Conservation (phyloP, 2,888 invertebrate genomes). For the Netelia melanura region DNA sequence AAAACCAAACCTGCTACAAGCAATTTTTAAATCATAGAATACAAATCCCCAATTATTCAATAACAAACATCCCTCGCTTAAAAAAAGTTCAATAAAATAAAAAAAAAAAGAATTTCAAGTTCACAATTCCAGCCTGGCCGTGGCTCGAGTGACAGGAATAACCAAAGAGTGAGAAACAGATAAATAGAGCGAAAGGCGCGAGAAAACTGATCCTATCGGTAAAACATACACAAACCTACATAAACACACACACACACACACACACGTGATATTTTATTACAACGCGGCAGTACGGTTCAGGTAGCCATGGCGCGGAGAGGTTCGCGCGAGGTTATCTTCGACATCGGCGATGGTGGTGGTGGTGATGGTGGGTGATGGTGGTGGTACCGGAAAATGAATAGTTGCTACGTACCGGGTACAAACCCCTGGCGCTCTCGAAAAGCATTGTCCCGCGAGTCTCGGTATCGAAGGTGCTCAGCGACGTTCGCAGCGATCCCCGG, state of each 20-base stretch:
- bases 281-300: conserved; percentile 56
- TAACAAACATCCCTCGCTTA: too few species aligned
- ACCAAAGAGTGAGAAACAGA: conserved; percentile 34
- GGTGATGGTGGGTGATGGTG: background rate
- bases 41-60: too few species aligned
- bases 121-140: conserved; percentile 1
- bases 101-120: too few species aligned
- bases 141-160: conserved; percentile 19
- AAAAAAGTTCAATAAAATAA: conserved; percentile 5
- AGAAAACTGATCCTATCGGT: conserved; percentile 69
- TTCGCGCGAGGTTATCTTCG: conserved; percentile 76
- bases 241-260: background rate
- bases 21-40: too few species aligned
- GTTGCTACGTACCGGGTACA: conserved; percentile 68
- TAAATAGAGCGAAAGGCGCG: conserved; percentile 63
- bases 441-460: conserved; percentile 72
- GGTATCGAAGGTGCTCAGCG: background rate
- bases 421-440: conserved; percentile 54
- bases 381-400: conserved; percentile 78
- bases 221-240: background rate
- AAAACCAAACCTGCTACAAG: too few species aligned
- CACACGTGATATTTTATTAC: background rate
- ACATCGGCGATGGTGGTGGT: conserved; percentile 67
- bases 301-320: conserved; percentile 70
- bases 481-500: conserved; percentile 27